Base-by-base conservation (phyloP, 2,113 vertebrate genomes). In the Ceyx margarethae region DNA sequence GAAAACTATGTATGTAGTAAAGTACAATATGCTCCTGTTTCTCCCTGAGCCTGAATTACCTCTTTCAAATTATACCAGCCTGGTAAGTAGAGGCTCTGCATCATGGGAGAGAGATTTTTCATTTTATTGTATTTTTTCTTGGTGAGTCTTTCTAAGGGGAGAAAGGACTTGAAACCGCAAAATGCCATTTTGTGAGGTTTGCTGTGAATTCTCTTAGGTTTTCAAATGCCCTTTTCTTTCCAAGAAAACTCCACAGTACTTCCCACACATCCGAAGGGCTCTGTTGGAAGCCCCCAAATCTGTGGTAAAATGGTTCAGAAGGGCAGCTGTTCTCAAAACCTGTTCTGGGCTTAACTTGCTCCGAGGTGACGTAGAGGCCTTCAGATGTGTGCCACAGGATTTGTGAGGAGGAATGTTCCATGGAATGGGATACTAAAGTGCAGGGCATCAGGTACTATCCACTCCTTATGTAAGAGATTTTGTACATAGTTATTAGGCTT, bases 21-120 rank as follows among this genome's bases (percentile, higher is more conserved):
- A 60, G 7, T 23, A 19, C 13, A 33, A 26, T 12, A 20, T 20
- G 37, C 15, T 43, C 5, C 54, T 20, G 13, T 61, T 25, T 80
- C 29, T 73, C 12, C 9, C 17, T 43, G n/a, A 82, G 48, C 35
- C 50, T 31, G 29, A 73, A 53, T 45, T 42, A 37, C 20, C 6
- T 43, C 48, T 76, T 40, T 48, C 35, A 85, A 65, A 31, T n/a
- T 15, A 29, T 19, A 61, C 15, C 9, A 60, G 8, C 26, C 56
- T 72, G 40, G 31, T 67, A 60, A 87, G 45, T 6, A 8, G 22
- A 76, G 15, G 13, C 33, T 46, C 6, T 28, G 13, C 37, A 21
- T 68, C 14, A 17, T 0, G 0, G 12, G 13, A 76, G 26, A 10
- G 15, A 11, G 46, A 68, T 18, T 6, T 4, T 65, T 28, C 15